Base-by-base conservation (phyloP, 2,113 vertebrate genomes). In the Greenwoodochromis staneri region DNA sequence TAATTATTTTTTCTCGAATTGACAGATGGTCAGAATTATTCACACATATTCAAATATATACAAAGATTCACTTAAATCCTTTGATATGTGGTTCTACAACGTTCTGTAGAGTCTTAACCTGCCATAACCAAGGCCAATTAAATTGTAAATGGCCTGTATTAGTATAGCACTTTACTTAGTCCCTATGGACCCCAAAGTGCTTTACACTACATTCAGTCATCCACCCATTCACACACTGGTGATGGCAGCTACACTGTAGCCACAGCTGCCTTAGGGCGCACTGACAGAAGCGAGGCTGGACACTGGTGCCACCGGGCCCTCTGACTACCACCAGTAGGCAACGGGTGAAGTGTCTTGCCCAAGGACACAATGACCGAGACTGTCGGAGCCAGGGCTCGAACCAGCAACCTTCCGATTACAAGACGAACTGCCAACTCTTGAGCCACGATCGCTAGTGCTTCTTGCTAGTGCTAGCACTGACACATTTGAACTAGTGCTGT, bases 201-300 rank as follows among this genome's bases (percentile, higher is more conserved):
- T 55, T 54, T 24, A 55, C 53, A 55, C 53, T 3, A 24, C 53
- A 55, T 55, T 55, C 53, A 55, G 53, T 55, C 53, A 55, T 0
- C 11, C 53, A 55, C 53, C 21, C 53, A 55, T 24, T 55, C 53
- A 55, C 2, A 55, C 53, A 55, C 53, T 55, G 21, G 53, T 55
- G 53, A 24, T 24, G 53, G 21, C 4, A 54, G 11, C 11, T 55
- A 55, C 53, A 3, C 0, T 55, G 21, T 55, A 55, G 53, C 21
- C 2, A 55, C 53, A 55, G 53, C 21, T 24, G 21, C 53, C 53
- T 0, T 55, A 0, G 1, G 53, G 6, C 0, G 2, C 53, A 24
- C 53, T 55, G 11, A 24, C 21, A 55, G 53, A 55, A 12, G 21
- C 53, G 6, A 55, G 53, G 53, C 53, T 55, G 19, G n/a, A 54